phyloP scores from a whole-genome alignment of 2,888 invertebrate species.

The Cordilura impudica region DNA sequence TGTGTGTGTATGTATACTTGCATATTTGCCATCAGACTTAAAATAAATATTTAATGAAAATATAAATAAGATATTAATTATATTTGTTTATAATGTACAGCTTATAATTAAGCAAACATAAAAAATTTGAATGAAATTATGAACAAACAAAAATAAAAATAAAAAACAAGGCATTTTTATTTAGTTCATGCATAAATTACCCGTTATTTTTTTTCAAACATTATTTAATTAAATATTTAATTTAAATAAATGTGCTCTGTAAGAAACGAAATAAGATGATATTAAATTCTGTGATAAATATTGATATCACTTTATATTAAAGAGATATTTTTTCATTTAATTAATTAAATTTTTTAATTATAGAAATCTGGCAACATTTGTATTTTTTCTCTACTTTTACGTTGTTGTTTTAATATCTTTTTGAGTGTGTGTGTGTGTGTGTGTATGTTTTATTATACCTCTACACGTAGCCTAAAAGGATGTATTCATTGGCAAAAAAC shows the following conservation, averaged over 20 bases:
- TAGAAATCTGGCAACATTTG: conserved; percentile 41
- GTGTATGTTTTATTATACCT: conserved; percentile 16
- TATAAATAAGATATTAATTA: conserved; percentile 59
- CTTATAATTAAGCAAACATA: conserved; percentile 50
- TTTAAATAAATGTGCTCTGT: too few relatives aligned
- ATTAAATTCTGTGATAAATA: too few relatives aligned
- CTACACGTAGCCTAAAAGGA: too few relatives aligned
- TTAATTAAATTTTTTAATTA: conserved; percentile 21
- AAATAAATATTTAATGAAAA: conserved; percentile 58
- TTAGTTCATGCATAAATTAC: not conserved
- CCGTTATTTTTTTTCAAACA: not conserved
- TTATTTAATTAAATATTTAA: too few relatives aligned
- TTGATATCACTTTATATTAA: too few relatives aligned
- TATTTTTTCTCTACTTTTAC: not conserved
- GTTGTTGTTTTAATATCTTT: conserved; percentile 5
- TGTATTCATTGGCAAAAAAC: too few relatives aligned
- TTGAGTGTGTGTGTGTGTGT: not conserved
- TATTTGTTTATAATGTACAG: conserved; percentile 59
- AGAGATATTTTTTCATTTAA: too few relatives aligned
- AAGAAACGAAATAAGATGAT: too few relatives aligned
- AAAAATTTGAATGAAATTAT: conserved; percentile 39
- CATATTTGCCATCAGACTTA: conserved; percentile 49
- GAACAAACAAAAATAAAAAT: conserved; percentile 5
- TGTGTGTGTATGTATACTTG: conserved; percentile 14
- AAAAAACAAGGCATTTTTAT: not conserved